Percentiles rank a stretch among this genome's conserved stretches.
phyloP scores from a whole-genome alignment of 1,140 invertebrate genomes.

The Rhopalosiphum maidis region DNA sequence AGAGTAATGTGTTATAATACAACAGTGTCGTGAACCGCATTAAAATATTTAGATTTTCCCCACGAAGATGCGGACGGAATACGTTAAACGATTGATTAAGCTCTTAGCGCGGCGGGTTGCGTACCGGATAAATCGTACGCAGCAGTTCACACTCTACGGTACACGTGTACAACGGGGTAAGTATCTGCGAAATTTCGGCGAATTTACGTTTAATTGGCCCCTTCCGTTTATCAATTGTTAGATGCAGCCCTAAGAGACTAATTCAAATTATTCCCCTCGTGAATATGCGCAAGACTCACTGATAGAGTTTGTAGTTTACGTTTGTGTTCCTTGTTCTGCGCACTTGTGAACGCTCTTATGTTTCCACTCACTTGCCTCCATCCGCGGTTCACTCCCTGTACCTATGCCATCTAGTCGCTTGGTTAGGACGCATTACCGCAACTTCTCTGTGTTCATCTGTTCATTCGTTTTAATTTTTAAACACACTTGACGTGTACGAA shows the following conservation, averaged over 20 bases:
- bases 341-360: slow-evolving; percentile 9
- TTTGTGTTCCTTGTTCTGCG: slow-evolving; percentile 11
- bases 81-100: background rate
- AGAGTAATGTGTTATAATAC: background rate
- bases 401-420: background rate
- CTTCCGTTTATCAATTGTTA: background rate
- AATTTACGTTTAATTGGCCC: background rate
- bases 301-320: slow-evolving; percentile 32
- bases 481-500: background rate
- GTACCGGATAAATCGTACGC: background rate
- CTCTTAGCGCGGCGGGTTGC: too few relatives aligned
- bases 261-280: slow-evolving; percentile 2
- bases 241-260: background rate
- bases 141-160: background rate
- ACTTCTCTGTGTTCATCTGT: background rate
- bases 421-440: background rate
- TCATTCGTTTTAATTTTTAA: slow-evolving; percentile 18
- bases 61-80: background rate
- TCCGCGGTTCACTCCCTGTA: background rate
- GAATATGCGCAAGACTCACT: background rate
- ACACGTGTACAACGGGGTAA: too few relatives aligned
- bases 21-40: background rate
- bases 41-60: background rate
- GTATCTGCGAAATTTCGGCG: background rate
- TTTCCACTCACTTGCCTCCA: background rate